These are phyloP conservation scores for Proterorhinus semilunaris DNA, from an alignment of 2,113 vertebrate species.

Conservation along the genomic window DNA sequence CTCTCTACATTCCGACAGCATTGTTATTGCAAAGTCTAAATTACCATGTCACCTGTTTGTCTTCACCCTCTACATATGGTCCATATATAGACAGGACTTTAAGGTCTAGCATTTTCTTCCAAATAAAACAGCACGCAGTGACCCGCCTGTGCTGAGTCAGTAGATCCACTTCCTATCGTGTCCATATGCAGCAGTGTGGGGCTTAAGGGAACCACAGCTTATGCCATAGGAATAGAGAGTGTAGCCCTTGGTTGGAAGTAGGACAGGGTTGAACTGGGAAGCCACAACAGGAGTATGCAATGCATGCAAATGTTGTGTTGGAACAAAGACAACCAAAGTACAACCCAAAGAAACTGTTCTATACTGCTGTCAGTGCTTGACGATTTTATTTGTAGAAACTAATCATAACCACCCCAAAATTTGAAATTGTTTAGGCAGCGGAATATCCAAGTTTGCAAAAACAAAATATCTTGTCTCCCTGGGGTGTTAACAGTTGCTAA, in stretches of 20 bases:
- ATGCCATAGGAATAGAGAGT: neutral
- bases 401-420: too few species aligned
- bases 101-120: slow-evolving; percentile 27
- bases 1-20: neutral
- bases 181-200: neutral
- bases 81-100: slow-evolving; percentile 11
- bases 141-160: slow-evolving; percentile 35
- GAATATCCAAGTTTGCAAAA: too few species aligned
- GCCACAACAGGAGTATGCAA: neutral
- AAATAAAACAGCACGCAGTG: slow-evolving; percentile 42
- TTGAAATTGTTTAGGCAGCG: too few species aligned
- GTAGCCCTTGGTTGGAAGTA: neutral
- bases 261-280: neutral
- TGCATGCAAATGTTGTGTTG: neutral
- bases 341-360: too few species aligned
- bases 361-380: too few species aligned
- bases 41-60: slow-evolving; percentile 19
- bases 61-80: slow-evolving; percentile 18
- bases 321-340: too few species aligned
- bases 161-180: slow-evolving; percentile 13
- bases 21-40: slow-evolving; percentile 3
- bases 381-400: too few species aligned
- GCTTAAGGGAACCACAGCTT: slow-evolving; percentile 3
- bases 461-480: too few species aligned
- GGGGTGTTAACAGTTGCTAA: too few species aligned